Conservation (phyloP, 1,140 invertebrate genomes). For the Sminthurides bifidus region DNA sequence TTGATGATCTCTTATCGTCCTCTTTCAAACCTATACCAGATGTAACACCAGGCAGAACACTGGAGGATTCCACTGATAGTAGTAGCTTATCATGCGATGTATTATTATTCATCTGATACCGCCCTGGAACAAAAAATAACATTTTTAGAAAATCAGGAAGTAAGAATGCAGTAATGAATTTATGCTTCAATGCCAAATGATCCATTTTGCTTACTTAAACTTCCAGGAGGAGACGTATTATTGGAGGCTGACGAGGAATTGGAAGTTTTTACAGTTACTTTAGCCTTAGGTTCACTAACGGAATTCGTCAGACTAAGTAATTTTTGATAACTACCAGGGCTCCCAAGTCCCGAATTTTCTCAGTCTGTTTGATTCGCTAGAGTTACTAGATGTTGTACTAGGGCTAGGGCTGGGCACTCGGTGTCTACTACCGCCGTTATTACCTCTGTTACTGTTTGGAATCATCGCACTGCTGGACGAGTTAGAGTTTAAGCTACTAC, state of each 20-base stretch:
- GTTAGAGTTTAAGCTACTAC: too few species aligned
- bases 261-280: slow-evolving; percentile 3
- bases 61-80: background rate
- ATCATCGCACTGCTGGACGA: too few species aligned
- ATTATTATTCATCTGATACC: background rate
- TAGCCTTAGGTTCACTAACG: slow-evolving; percentile 10
- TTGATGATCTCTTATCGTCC: background rate
- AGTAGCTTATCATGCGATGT: slow-evolving; percentile 2
- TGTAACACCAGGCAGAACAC: slow-evolving; percentile 1
- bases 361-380: slow-evolving; percentile 60
- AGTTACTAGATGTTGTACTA: slow-evolving; percentile 74
- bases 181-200: background rate
- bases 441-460: too few species aligned
- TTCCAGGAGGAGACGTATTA: background rate
- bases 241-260: background rate
- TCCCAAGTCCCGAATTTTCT: background rate
- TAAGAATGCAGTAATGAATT: background rate
- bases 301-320: background rate
- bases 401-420: slow-evolving; percentile 72
- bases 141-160: background rate
- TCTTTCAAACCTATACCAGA: background rate
- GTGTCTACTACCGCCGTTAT: slow-evolving; percentile 36
- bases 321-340: slow-evolving; percentile 6
- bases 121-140: background rate
- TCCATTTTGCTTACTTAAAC: background rate